A percentile compares a stretch with the other conserved stretches of the same genome.
phyloP scores from a whole-genome alignment of 2,113 vertebrate genomes.

The Vombatus ursinus region DNA sequence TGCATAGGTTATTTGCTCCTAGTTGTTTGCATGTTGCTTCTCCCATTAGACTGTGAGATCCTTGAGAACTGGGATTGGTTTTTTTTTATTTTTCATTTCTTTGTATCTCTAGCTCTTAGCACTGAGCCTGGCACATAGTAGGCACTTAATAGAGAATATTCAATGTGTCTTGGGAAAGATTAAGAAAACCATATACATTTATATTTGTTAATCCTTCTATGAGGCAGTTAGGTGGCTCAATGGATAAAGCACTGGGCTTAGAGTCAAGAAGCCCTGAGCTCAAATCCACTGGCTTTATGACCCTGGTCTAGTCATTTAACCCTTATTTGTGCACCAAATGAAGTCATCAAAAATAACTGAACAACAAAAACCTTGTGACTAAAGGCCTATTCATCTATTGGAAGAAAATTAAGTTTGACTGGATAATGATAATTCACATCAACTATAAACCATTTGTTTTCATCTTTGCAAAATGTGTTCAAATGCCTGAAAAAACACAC shows the following conservation, averaged over 20 bases:
- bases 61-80: not conserved
- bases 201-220: not conserved
- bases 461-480: constrained; percentile 47
- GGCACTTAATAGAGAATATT: not conserved
- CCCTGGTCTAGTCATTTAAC: no score
- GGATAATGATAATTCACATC: not conserved
- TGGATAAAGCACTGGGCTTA: not conserved
- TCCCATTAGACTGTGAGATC: not conserved
- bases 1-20: not conserved
- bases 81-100: not conserved
- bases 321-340: no score
- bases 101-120: not conserved
- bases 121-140: not conserved
- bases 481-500: constrained; percentile 30
- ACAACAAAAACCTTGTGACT: not conserved
- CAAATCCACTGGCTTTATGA: no score
- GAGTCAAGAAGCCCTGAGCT: no score
- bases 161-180: not conserved
- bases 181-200: not conserved
- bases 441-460: constrained; percentile 13
- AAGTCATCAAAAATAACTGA: not conserved
- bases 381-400: constrained; percentile 17
- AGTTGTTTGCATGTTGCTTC: not conserved
- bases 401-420: constrained; percentile 38
- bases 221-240: not conserved